These are phyloP conservation scores for Mus minutoides DNA, from an alignment of 2,797 vertebrate species.

Conservation along the genomic window DNA sequence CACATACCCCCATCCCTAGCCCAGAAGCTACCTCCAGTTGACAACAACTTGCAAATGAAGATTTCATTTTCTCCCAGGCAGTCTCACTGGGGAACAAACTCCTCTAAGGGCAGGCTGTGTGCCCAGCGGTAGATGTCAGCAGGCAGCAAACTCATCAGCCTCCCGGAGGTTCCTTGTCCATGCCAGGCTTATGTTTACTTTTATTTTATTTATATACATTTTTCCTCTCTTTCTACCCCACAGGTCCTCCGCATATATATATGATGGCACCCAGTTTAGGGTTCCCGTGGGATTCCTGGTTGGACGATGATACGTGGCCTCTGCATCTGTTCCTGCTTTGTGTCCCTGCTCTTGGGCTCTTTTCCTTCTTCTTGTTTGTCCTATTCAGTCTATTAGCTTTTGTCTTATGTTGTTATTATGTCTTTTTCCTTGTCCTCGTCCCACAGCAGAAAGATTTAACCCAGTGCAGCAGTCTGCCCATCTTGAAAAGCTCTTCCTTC, in stretches of 20 bases:
- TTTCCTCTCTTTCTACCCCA: not conserved
- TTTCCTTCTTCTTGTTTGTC: not conserved
- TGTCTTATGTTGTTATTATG: not conserved
- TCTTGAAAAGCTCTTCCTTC: not conserved
- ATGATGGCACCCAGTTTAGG: not conserved
- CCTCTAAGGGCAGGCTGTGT: not conserved
- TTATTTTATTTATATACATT: not conserved
- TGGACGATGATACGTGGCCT: not conserved
- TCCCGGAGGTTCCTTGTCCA: not conserved
- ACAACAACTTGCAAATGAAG: not conserved
- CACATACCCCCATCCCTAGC: not conserved
- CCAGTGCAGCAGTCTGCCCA: not conserved
- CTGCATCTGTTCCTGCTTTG: not conserved
- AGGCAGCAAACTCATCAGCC: not conserved
- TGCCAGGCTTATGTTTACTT: not conserved
- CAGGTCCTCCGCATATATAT: not conserved
- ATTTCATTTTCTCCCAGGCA: not conserved
- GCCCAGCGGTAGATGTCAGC: not conserved
- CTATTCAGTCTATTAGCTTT: not conserved
- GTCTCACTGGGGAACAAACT: not conserved
- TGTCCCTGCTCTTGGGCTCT: not conserved
- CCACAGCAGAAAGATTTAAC: not conserved
- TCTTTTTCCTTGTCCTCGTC: not conserved
- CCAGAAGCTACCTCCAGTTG: not conserved
- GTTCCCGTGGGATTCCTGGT: not conserved